Base-by-base conservation (phyloP, 2,113 vertebrate genomes). In the Ceratotherium simum region DNA sequence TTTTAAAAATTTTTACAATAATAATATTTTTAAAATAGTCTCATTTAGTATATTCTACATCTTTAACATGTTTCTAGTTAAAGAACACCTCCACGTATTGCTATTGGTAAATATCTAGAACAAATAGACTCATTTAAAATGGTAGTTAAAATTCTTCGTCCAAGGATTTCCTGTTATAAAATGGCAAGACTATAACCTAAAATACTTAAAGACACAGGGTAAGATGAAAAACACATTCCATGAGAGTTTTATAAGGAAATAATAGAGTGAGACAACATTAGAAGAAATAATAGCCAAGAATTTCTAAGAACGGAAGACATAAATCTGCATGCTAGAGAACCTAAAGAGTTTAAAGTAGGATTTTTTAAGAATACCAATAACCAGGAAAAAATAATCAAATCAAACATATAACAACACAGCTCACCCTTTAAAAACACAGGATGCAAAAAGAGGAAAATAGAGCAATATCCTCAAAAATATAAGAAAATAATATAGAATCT, bases 51-150 rank as follows among this genome's bases (percentile, higher is more conserved):
- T 33, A 73, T 65, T 65, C 67, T 4, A 31, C 17, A 9, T 27
- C 51, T 65, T 82, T 80, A 39, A 92, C 65, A 81, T 31, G 23
- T 67, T 5, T 65, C 13, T 10, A 27, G 46, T 76, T 87, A 90
- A 81, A 18, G 58, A 81, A 27, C 23, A 58, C 8, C 29, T 75
- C 27, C 13, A 87, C 25, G 5, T 73, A 46, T 80, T 56, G 9
- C 21, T 87, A 46, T 73, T 42, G 12, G 65, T 65, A 92, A 96
- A 58, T 73, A 87, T 56, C 90, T 65, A 92, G 46, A 92, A 88
- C 21, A 65, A 87, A 86, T 36, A 69, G 31, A 39, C 39, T 79
- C 14, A 46, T 25, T 93, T 86, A 67, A 25, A 54, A 33, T 25
- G 58, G 7, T 48, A 70, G 31, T 70, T 62, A 80, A 80, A 80